Conservation (phyloP, 2,888 invertebrate genomes). For the Drosophila maculinotata region DNA sequence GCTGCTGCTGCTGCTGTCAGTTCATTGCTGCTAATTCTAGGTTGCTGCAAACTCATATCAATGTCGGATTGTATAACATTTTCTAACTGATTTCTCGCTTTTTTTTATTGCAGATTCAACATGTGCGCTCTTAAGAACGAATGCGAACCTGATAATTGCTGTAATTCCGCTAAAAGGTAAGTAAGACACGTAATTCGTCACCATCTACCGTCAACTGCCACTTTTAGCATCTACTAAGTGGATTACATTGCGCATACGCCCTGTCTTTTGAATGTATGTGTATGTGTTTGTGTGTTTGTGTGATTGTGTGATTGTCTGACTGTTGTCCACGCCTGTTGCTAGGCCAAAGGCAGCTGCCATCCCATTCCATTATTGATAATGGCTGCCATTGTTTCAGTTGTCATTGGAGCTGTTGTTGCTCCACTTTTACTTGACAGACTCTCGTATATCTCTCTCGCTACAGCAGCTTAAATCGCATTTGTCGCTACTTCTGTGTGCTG, state of each 20-base stretch:
- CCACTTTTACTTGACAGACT: slow-evolving; percentile 39
- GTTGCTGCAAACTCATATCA: background rate
- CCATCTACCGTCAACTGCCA: slow-evolving; percentile 20
- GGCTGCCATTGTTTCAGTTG: slow-evolving; percentile 57
- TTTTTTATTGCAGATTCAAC: slow-evolving; percentile 39
- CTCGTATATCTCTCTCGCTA: slow-evolving; percentile 16
- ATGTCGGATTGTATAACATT: slow-evolving; percentile 2
- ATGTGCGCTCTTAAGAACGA: slow-evolving; percentile 37
- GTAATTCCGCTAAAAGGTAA: slow-evolving; percentile 64
- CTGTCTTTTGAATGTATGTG: background rate
- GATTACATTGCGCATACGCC: slow-evolving; percentile 51
- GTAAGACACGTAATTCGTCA: slow-evolving; percentile 37
- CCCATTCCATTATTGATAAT: slow-evolving; percentile 44
- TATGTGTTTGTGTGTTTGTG: background rate
- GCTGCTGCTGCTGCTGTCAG: background rate
- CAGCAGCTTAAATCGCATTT: slow-evolving; percentile 56
- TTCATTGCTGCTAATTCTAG: slow-evolving; percentile 29
- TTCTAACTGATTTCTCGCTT: slow-evolving; percentile 20
- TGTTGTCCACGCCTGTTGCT: slow-evolving; percentile 24
- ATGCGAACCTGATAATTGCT: slow-evolving; percentile 39
- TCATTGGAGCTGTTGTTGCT: slow-evolving; percentile 38
- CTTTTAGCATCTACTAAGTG: slow-evolving; percentile 25
- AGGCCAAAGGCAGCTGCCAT: slow-evolving; percentile 10
- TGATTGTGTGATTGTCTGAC: background rate
- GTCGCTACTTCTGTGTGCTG: slow-evolving; percentile 29